Evolutionary conservation across 2,888 invertebrate genomes (phyloP), one percentile per base, ranked within the genome.

Genomic region (Dicranocentrus wangi): DNA sequence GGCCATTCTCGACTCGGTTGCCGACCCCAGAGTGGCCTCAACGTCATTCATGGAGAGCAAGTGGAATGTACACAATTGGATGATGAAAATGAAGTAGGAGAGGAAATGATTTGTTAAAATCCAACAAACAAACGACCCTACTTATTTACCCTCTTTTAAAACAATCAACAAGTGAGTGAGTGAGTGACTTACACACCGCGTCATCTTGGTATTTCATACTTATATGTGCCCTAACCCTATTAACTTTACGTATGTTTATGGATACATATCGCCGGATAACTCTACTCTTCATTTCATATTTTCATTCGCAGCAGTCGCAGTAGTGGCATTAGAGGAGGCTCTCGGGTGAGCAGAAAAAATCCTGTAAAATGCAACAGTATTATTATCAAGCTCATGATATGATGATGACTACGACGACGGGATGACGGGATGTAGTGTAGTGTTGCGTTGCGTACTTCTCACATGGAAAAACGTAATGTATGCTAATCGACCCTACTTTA

Each of bases 21-120:
- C 27, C 60, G 60, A 60, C 60, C 60, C 60, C 21, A 17, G 15
- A 32, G 32, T 47, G n/a, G 47, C n/a, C 47, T 47, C 47, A 13
- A 47, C 47, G 47, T 47, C 47, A 47, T 3, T 47, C 17, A 47
- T 32, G 10, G 32, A 32, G 32, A n/a, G n/a, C 39, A 39, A 23
- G n/a, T 7, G 2, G 47, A 51, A 65, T 65, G 53, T 25, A 42
- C 72, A 21, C 72, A 61, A 65, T 65, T 63, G 73, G 65, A 23
- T 65, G 53, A 51, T 69, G 47, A 61, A 60, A 69, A 69, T 68
- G 43, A 70, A 78, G 43, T 61, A 47, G 61, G 32, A 77, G 28
- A 78, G 78, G 78, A 78, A 78, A 78, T 70, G 78, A 70, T 78
- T 78, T 70, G 78, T 78, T 78, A 78, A 70, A 53, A 69, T 13